These are phyloP conservation scores for Micropoecilia bifurca DNA, from an alignment of 2,797 vertebrate genomes.

Conservation along the genomic window DNA sequence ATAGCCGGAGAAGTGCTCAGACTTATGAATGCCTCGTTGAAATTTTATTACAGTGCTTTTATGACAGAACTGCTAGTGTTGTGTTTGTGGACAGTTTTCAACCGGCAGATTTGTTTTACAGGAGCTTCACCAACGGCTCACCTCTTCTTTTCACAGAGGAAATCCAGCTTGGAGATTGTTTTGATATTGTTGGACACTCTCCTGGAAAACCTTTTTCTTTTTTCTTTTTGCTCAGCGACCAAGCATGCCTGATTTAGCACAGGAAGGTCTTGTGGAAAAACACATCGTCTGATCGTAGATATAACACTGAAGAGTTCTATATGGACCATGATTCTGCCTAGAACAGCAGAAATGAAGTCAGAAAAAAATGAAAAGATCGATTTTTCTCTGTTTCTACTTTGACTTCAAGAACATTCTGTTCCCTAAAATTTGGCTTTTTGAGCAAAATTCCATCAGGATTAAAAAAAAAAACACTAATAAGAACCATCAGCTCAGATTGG, in stretches of 20 bases:
- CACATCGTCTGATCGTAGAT: conserved; percentile 62
- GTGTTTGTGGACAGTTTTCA: conserved; percentile 35
- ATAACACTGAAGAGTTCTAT: conserved; percentile 40
- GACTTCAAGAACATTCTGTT: conserved; percentile 28
- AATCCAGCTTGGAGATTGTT: conserved; percentile 77
- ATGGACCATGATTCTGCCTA: conserved; percentile 12
- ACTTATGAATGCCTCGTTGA: conserved; percentile 10
- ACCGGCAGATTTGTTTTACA: conserved; percentile 40
- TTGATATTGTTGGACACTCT: conserved; percentile 79
- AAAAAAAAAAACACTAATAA: conserved; percentile 72
- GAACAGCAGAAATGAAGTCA: conserved; percentile 3
- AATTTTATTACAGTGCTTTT: conserved; percentile 10
- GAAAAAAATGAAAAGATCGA: not conserved
- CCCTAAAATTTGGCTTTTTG: conserved; percentile 43
- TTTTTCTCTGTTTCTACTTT: not conserved
- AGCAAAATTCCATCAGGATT: conserved; percentile 57
- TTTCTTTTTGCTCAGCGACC: conserved; percentile 35
- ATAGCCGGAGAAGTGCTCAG: conserved; percentile 19
- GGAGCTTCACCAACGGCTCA: conserved; percentile 28
- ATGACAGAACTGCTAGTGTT: not conserved
- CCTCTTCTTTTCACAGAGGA: conserved; percentile 61
- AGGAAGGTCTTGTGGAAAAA: conserved; percentile 50
- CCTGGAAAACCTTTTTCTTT: conserved; percentile 74
- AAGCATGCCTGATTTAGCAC: conserved; percentile 62
- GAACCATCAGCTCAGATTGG: conserved; percentile 57